phyloP scores from a whole-genome alignment of 2,888 invertebrate genomes.

The Bombyx huttoni region DNA sequence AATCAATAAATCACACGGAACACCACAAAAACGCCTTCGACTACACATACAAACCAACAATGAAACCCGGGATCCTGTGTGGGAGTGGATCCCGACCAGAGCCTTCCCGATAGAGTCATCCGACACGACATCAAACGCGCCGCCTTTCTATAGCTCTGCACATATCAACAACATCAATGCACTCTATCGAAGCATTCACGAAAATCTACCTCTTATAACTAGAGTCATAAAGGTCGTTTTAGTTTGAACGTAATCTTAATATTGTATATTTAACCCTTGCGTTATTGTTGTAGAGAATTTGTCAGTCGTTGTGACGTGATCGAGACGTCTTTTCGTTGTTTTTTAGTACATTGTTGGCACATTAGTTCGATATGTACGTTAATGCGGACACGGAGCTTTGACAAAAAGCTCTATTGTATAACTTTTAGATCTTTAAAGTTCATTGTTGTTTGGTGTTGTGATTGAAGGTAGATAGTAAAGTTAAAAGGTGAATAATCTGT shows the following conservation, averaged over 20 bases:
- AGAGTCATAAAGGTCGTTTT: background rate
- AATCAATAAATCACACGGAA: constrained; percentile 17
- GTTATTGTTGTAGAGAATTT: constrained; percentile 65
- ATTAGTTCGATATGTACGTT: background rate
- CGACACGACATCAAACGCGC: constrained; percentile 61
- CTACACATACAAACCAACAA: constrained; percentile 20
- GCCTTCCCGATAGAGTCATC: constrained; percentile 64
- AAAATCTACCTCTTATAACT: too few species aligned
- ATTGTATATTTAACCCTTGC: constrained; percentile 50
- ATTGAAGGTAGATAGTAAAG: background rate
- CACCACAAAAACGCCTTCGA: constrained; percentile 11
- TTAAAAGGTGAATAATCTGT: background rate
- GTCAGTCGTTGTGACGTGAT: constrained; percentile 60
- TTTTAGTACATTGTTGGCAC: constrained; percentile 6
- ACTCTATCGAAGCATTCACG: background rate
- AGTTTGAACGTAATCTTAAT: background rate
- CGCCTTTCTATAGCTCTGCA: constrained; percentile 47
- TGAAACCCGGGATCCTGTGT: constrained; percentile 20
- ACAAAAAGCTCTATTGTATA: background rate
- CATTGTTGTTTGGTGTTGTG: background rate
- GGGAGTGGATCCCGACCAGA: constrained; percentile 37
- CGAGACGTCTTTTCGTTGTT: constrained; percentile 29
- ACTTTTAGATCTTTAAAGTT: background rate
- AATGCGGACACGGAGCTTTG: background rate
- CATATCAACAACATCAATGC: background rate